A percentile compares a stretch with the other conserved stretches of the same genome.
phyloP scores from a whole-genome alignment of 2,797 vertebrate genomes.

The Acridotheres tristis region DNA sequence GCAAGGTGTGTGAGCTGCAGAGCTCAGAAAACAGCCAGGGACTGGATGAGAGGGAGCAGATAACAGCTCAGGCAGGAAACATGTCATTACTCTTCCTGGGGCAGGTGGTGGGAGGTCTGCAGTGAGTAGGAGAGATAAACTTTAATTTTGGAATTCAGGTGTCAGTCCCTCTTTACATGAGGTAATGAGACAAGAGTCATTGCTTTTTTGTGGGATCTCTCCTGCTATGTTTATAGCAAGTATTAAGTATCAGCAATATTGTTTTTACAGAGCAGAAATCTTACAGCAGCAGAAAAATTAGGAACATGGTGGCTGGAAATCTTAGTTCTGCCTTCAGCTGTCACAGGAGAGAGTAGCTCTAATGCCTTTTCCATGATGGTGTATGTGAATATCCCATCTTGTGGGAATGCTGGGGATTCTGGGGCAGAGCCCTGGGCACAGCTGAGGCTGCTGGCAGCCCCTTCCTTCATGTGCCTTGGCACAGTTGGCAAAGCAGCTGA shows the following conservation, averaged over 20 bases:
- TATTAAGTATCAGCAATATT: background rate
- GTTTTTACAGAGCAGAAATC: background rate
- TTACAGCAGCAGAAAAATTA: background rate
- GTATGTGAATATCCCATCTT: rapidly evolving
- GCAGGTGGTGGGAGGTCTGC: background rate
- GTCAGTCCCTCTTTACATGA: background rate
- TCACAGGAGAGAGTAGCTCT: background rate
- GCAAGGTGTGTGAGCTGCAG: background rate
- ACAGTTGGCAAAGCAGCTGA: background rate
- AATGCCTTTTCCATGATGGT: background rate
- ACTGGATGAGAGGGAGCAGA: background rate
- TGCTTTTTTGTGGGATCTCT: background rate
- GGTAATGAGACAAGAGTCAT: background rate
- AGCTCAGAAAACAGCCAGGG: background rate
- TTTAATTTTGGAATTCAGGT: background rate
- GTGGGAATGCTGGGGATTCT: background rate
- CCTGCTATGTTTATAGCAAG: background rate
- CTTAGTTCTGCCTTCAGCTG: background rate
- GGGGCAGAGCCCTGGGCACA: background rate
- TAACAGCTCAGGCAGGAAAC: background rate
- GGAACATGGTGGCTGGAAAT: background rate
- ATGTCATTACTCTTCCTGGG: background rate
- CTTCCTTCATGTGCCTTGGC: rapidly evolving
- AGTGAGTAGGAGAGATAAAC: background rate
- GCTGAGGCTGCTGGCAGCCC: rapidly evolving